These are phyloP conservation scores for Channa striata DNA, from an alignment of 2,797 vertebrate genomes.

Conservation along the genomic window DNA sequence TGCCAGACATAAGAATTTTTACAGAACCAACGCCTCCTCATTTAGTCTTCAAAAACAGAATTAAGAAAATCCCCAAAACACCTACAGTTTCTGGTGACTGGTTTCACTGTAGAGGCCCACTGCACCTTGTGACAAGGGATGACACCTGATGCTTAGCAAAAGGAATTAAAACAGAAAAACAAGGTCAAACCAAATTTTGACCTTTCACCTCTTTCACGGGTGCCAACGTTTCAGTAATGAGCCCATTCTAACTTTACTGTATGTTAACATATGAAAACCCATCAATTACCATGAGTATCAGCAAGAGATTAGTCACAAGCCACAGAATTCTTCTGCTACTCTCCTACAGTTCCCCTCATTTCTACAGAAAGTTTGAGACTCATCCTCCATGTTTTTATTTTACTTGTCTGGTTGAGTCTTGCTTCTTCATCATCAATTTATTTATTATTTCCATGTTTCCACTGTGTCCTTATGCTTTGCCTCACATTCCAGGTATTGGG, in stretches of 20 bases:
- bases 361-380: neutral
- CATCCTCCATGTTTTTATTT: neutral
- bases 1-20: constrained; percentile 23
- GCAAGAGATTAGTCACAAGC: neutral
- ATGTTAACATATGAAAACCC: neutral
- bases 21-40: neutral
- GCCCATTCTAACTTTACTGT: neutral
- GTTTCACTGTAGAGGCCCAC: neutral
- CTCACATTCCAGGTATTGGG: no score
- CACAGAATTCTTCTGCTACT: neutral
- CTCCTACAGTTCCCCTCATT: neutral
- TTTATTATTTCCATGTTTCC: no score
- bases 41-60: constrained; percentile 5
- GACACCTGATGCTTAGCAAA: neutral
- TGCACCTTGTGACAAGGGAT: neutral
- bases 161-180: neutral
- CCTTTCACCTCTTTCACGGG: neutral
- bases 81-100: neutral
- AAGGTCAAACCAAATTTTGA: neutral
- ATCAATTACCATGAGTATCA: neutral
- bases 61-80: constrained; percentile 28
- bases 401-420: neutral
- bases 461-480: no score
- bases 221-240: neutral
- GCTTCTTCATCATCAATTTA: no score